Conservation (phyloP, 2,797 vertebrate genomes). For the Carapus acus region DNA sequence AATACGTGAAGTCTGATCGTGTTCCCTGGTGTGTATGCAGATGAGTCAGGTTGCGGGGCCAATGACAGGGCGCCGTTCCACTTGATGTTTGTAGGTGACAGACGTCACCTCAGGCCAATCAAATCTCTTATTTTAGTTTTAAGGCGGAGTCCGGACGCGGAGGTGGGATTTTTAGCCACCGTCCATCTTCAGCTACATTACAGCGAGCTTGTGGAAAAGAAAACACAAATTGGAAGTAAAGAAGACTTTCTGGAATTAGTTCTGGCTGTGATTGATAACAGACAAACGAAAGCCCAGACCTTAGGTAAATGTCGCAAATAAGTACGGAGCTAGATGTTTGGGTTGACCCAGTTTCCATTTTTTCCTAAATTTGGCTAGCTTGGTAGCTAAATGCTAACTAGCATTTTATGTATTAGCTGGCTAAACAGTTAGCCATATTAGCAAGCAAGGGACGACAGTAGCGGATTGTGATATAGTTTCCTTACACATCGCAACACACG, state of each 20-base stretch:
- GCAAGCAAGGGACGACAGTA: constrained; percentile 55
- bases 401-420: constrained; percentile 66
- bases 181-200: constrained; percentile 81
- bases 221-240: constrained; percentile 75
- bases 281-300: constrained; percentile 70
- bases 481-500: constrained; percentile 48
- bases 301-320: constrained; percentile 72
- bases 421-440: constrained; percentile 59
- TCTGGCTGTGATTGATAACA: constrained; percentile 68
- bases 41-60: constrained; percentile 38
- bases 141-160: constrained; percentile 48
- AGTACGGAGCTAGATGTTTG: constrained; percentile 55
- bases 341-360: constrained; percentile 70
- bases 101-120: constrained; percentile 48
- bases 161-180: constrained; percentile 71
- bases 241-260: constrained; percentile 71
- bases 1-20: too few species aligned
- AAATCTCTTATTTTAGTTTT: constrained; percentile 33
- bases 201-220: constrained; percentile 76
- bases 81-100: constrained; percentile 52
- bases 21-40: neutral
- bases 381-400: constrained; percentile 65
- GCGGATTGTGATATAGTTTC: constrained; percentile 38
- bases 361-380: constrained; percentile 65
- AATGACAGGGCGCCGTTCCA: constrained; percentile 34